Evolutionary conservation across 1,140 invertebrate genomes (phyloP), one percentile per base, ranked within the genome.

Genomic region (Daktulosphaira vitifoliae): DNA sequence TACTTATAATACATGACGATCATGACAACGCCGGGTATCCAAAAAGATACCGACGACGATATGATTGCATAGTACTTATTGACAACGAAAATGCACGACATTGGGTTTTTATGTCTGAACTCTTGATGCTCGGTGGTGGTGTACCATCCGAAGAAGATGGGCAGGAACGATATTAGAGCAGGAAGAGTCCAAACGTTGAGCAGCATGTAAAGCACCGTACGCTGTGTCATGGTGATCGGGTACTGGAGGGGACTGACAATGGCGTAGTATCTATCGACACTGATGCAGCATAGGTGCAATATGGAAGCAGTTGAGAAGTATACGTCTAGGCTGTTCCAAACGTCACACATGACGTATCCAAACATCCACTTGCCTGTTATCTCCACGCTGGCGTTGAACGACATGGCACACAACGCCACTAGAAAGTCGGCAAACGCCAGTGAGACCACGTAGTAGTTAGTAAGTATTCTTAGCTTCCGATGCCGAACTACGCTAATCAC

Each of bases 251-350:
- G 90, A 66, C 87, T 81, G 23, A 92, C 88, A 48, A 94, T 93
- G 38, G 90, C 90, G 73, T 90, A 92, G 71, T 68, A 68, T 22
- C 68, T 37, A 74, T 97, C 94, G 23, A 96, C 89, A 56, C 87
- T 89, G 72, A 97, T 96, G 73, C 92, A 96, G 74, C 92, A 96
- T 7, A 97, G 79, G 76, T 97, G 93, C 5, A 96, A 78, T 46
- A 96, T 96, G 33, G 90, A 93, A 0, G 91, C 90, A 8, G 92
- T 96, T 33, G 89, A 93, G 74, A 96, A 96, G 71, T 96, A 90
- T 5, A 97, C 94, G 74, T 97, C 94, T 69, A 95, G 81, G 15
- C 90, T 91, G 75, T 94, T 95, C 83, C 90, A 97, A 67, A 96
- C 81, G 77, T 96, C 90, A 80, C 94, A 97, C 82, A 95, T 87